Conservation (phyloP, 2,888 invertebrate genomes). For the Parelbella ahira region DNA sequence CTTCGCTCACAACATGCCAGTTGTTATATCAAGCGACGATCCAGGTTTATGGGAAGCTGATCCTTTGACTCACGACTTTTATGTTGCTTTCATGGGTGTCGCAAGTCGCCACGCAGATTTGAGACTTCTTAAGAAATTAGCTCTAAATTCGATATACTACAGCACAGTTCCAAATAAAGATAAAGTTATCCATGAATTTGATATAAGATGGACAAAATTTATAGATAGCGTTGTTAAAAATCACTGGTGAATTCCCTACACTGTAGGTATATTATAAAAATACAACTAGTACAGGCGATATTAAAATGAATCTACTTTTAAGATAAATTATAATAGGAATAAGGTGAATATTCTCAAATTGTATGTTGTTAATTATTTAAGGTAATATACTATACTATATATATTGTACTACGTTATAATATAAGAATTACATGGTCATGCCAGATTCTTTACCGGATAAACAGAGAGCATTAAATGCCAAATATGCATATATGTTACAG, state of each 20-base stretch:
- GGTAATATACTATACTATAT: too few species aligned
- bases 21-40: constrained; percentile 89
- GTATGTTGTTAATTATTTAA: too few species aligned
- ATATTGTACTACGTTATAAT: too few species aligned
- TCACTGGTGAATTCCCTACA: constrained; percentile 36
- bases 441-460: too few species aligned
- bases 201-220: constrained; percentile 64
- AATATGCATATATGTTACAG: too few species aligned
- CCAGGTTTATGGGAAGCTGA: constrained; percentile 88
- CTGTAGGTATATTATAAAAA: too few species aligned
- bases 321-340: too few species aligned
- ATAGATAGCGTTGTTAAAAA: constrained; percentile 48
- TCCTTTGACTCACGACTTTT: constrained; percentile 86
- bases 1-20: constrained; percentile 84
- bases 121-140: constrained; percentile 85
- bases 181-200: constrained; percentile 56
- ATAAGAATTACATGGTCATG: too few species aligned
- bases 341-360: too few species aligned
- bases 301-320: too few species aligned
- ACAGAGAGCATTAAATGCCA: too few species aligned
- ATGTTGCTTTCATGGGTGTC: constrained; percentile 88
- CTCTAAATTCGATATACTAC: constrained; percentile 86
- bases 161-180: constrained; percentile 79
- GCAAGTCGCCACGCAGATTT: constrained; percentile 86
- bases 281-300: too few species aligned